Evolutionary conservation across 1,140 invertebrate genomes (phyloP).

Genomic region (Drosophila murphyi): DNA sequence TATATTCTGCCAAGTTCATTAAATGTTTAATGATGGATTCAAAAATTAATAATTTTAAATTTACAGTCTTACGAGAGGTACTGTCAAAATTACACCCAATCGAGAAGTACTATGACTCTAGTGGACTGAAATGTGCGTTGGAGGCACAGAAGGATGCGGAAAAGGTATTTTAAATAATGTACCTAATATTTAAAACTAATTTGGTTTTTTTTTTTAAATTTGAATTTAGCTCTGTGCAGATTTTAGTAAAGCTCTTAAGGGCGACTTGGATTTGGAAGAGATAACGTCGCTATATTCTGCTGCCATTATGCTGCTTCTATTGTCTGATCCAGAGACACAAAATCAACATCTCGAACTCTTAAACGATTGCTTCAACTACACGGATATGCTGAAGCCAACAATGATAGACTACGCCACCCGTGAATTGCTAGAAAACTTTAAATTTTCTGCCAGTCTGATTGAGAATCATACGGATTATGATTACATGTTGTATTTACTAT

Average conservation of each 20-base stretch:
- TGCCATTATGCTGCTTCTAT: constrained; percentile 35
- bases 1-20: neutral
- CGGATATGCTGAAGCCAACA: constrained; percentile 64
- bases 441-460: constrained; percentile 2
- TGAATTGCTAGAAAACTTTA: constrained; percentile 44
- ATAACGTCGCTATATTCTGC: constrained; percentile 48
- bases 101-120: constrained; percentile 1
- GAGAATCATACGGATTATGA: constrained; percentile 35
- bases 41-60: constrained; percentile 24
- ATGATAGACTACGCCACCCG: constrained; percentile 59
- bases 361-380: constrained; percentile 60
- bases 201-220: neutral
- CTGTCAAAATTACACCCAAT: constrained; percentile 21
- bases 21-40: constrained; percentile 18
- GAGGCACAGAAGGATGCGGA: constrained; percentile 12
- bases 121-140: neutral
- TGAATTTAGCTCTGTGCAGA: constrained; percentile 31
- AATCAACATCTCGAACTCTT: constrained; percentile 41
- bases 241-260: constrained; percentile 29
- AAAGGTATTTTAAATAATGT: constrained; percentile 13
- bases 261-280: constrained; percentile 48
- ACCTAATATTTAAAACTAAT: neutral
- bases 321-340: constrained; percentile 7
- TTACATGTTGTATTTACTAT: constrained; percentile 43
- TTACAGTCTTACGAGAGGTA: constrained; percentile 16